Conservation (phyloP, 2,113 vertebrate species). For the Orcinus orca region DNA sequence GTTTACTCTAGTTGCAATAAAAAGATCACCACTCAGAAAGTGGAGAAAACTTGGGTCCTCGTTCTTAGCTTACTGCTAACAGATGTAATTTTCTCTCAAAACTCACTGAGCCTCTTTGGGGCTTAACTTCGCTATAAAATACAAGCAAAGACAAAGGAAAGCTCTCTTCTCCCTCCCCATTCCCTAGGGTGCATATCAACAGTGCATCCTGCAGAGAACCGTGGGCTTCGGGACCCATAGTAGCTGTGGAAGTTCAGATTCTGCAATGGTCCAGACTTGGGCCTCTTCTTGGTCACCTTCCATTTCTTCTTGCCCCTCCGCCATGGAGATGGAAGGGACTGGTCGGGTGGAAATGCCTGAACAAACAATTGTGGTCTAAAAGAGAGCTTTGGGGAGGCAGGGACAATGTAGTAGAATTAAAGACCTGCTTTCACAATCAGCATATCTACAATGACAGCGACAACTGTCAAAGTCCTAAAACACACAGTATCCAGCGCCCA, state of each 20-base stretch:
- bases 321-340: neutral
- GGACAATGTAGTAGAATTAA: neutral
- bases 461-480: neutral
- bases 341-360: neutral
- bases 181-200: rapidly evolving
- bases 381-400: neutral
- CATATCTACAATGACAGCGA: neutral
- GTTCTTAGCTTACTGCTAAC: neutral
- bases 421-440: neutral
- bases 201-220: neutral
- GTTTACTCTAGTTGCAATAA: neutral
- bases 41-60: neutral
- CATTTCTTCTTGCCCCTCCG: rapidly evolving
- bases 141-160: neutral
- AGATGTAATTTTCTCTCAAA: neutral
- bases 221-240: neutral
- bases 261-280: neutral
- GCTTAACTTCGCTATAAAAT: neutral
- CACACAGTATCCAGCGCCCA: neutral
- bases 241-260: neutral
- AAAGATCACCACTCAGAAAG: neutral
- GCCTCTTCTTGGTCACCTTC: neutral
- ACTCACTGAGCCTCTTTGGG: neutral
- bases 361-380: neutral
- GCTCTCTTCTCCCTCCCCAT: rapidly evolving